phyloP scores from a whole-genome alignment of 92 coral and sea anemone genomes.

The Heteractis magnifica region DNA sequence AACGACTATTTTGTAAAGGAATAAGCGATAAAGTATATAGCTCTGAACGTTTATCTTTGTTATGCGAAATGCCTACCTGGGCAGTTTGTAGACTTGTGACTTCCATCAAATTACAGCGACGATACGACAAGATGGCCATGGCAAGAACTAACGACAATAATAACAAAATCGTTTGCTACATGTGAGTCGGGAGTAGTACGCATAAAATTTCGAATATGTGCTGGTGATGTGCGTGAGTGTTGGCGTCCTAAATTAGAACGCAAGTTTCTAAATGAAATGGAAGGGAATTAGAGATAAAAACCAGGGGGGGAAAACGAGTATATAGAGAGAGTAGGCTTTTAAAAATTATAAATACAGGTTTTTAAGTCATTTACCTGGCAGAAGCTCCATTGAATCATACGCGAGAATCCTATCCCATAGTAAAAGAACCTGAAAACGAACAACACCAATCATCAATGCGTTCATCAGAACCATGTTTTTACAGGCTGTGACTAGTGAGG shows the following conservation, averaged over 20 bases:
- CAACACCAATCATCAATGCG: neutral
- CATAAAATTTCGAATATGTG: too few species aligned
- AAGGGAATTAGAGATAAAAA: neutral
- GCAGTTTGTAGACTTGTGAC: constrained; percentile 88
- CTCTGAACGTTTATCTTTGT: too few species aligned
- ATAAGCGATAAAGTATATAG: neutral
- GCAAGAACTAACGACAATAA: constrained; percentile 64
- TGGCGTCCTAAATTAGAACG: too few species aligned
- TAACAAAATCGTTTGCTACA: neutral
- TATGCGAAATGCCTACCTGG: constrained; percentile 48
- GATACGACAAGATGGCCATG: constrained; percentile 86
- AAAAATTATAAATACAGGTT: neutral
- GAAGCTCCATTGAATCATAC: constrained; percentile 81
- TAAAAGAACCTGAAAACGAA: constrained; percentile 63
- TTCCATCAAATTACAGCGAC: constrained; percentile 84
- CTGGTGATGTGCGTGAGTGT: too few species aligned
- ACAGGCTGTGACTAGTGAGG: neutral
- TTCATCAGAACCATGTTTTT: neutral
- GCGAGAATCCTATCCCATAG: constrained; percentile 99
- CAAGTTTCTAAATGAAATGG: too few species aligned
- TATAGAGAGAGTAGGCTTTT: neutral
- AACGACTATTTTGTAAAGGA: neutral
- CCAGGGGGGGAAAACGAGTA: neutral
- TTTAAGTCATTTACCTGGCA: constrained; percentile 61
- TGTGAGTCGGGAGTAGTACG: too few species aligned